Base-by-base conservation (phyloP, 2,113 vertebrate species). In the Pseudonaja textilis region DNA sequence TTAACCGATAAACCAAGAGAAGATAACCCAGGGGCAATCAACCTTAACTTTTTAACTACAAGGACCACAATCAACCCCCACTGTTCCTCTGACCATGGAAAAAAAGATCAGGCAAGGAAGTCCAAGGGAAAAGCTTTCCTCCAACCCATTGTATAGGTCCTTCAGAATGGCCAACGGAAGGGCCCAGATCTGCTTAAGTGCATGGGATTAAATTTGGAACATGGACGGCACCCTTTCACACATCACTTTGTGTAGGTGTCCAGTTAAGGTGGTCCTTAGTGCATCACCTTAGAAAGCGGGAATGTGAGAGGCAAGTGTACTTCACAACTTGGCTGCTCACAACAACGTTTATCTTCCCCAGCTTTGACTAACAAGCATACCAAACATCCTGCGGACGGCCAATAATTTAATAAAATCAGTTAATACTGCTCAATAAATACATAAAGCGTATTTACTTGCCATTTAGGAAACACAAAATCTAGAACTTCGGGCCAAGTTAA, bases 391-490 rank as follows among this genome's bases (percentile, higher is more conserved):
- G 26, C 69, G 61, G 95, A 94, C 93, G 93, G 89, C 86, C 94
- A 90, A 95, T 94, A 94, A 97, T 97, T 96, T 95, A 95, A 95
- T 92, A 96, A 95, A 96, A 95, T 96, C 96, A 96, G 91, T 97
- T 95, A 94, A 97, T 92, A 95, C 88, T 91, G 94, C 96, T 97
- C 97, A 98, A 98, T 97, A 97, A 97, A 98, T 97, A 97, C 91
- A 90, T 92, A 96, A 97, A 96, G 91, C 93, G 95, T 94, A 94
- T 95, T 87, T 61, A 57, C 9, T 93, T 50, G 61, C 89, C 86
- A 86, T 86, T 52, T 18, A 61, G 85, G 85, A 91, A 59, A 94
- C 90, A 95, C 87, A 89, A 0, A 25, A 87, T 95, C 96, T 97
- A 94, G 92, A 88, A 61, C 74, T 5, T 96, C 91, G 16, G 95